Evolutionary conservation across 2,113 vertebrate species (phyloP).

Genomic region (Rattus rattus): DNA sequence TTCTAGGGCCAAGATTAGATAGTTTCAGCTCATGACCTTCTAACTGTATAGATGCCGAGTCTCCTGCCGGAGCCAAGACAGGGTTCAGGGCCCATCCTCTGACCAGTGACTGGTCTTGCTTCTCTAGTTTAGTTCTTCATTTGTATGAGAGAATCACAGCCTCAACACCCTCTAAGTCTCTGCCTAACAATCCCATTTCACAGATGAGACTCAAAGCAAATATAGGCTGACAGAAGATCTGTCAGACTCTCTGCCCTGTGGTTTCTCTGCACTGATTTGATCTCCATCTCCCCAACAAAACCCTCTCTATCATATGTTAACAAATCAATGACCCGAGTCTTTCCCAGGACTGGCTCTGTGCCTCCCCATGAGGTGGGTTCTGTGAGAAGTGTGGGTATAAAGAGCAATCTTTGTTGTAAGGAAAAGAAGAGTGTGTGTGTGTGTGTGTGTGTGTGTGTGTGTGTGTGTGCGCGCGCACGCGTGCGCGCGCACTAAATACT

Average conservation of each 20-base stretch:
- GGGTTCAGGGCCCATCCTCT: background rate
- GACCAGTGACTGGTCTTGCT: background rate
- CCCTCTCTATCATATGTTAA: too few species aligned
- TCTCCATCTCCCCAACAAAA: background rate
- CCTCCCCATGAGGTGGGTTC: background rate
- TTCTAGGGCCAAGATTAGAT: background rate
- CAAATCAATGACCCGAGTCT: background rate
- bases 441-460: background rate
- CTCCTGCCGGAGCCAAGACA: background rate
- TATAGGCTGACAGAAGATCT: background rate
- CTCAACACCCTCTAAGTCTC: background rate
- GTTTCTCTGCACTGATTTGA: background rate
- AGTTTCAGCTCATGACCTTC: too few species aligned
- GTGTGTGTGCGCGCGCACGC: background rate
- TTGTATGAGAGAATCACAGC: background rate
- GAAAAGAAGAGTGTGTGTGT: background rate
- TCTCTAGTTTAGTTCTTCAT: background rate
- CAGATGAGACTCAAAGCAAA: background rate
- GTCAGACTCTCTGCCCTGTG: background rate
- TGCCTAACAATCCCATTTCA: background rate
- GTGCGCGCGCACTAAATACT: too few species aligned
- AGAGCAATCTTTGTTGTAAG: background rate
- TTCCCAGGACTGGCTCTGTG: background rate
- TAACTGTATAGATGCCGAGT: background rate
- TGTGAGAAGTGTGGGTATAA: background rate